Base-by-base conservation (phyloP, 2,888 invertebrate species). In the Neelides folsomi region DNA sequence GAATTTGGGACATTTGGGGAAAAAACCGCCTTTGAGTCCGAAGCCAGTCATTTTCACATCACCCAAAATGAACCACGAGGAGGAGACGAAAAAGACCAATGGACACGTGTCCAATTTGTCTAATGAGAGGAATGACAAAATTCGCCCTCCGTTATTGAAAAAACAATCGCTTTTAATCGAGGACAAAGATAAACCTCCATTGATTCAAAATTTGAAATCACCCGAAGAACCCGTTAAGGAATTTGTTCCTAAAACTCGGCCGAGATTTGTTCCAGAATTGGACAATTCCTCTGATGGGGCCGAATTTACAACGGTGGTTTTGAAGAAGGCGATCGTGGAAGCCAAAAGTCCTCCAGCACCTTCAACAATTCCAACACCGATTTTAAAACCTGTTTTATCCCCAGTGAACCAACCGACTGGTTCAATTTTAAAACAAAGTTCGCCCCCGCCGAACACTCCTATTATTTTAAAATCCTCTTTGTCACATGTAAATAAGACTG, bases 21-120 rank as follows among this genome's bases (percentile, higher is more conserved):
- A 43, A 1, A 63, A 64, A 41, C 64, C 64, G 10, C 59, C 64
- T 3, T 46, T 64, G 20, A 61, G 62, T 55, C 64, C 64, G 6
- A 64, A 64, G 52, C 64, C 64, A 56, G 12, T 27, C 27, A 54
- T 61, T 49, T 61, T 57, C 42, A 59, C 61, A 9, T 55, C 58
- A 2, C 57, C 58, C 6, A 60, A 62, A 6, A 59, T 27, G 27
- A 27, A 27, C 27, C 4, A 3, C 4, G 27, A 27, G 7, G 27
- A 27, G 27, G 27, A 7, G 27, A 27, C 3, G 3, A 27, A 27
- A 27, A 27, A 27, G 27, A 5, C 27, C 4, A 27, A 27, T 27
- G 27, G 27, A 27, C 27, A 27, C 27, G 4, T n/a, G n/a, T n/a
- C n/a, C n/a, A n/a, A n/a, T n/a, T n/a, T n/a, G n/a, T n/a, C n/a